These are phyloP conservation scores for Dolichomitus sp. DNA, from an alignment of 2,888 invertebrate species.

Conservation along the genomic window DNA sequence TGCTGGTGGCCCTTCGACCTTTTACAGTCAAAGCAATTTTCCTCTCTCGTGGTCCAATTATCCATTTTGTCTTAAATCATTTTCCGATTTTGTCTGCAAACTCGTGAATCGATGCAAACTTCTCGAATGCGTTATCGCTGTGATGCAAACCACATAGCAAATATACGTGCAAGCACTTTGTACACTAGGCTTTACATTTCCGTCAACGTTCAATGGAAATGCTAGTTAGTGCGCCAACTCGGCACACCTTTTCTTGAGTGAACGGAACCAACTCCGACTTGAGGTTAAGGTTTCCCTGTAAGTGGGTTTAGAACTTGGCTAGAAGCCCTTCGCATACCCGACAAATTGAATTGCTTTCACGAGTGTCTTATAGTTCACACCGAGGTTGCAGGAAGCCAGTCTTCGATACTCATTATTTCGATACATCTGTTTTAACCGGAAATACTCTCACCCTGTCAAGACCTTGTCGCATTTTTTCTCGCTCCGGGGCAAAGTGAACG, in stretches of 20 bases:
- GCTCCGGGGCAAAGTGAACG: conserved; percentile 19
- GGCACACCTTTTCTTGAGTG: conserved; percentile 34
- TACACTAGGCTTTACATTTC: conserved; percentile 44
- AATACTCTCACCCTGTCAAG: not conserved
- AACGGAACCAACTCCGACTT: conserved; percentile 15
- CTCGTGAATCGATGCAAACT: not conserved
- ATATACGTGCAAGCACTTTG: conserved; percentile 3
- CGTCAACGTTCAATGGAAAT: conserved; percentile 63
- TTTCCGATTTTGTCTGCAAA: not conserved
- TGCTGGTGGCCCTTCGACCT: not conserved
- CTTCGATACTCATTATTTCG: conserved; percentile 28
- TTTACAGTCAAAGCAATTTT: not conserved
- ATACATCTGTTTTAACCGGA: conserved; percentile 11
- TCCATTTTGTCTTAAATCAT: not conserved
- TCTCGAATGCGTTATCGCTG: conserved; percentile 5
- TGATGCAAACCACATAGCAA: not conserved
- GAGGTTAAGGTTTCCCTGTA: conserved; percentile 9
- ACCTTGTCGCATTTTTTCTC: conserved; percentile 28
- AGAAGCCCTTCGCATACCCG: conserved; percentile 15
- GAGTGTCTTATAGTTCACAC: conserved; percentile 25
- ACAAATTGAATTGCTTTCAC: conserved; percentile 34
- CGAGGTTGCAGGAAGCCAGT: conserved; percentile 17
- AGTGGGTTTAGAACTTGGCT: conserved; percentile 13
- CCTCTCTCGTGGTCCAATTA: not conserved
- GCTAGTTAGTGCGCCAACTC: conserved; percentile 40